A percentile compares a stretch with the other conserved stretches of the same genome.
Evolutionary conservation across 2,888 invertebrate species (phyloP).

Genomic region (Drosophila mimetica): DNA sequence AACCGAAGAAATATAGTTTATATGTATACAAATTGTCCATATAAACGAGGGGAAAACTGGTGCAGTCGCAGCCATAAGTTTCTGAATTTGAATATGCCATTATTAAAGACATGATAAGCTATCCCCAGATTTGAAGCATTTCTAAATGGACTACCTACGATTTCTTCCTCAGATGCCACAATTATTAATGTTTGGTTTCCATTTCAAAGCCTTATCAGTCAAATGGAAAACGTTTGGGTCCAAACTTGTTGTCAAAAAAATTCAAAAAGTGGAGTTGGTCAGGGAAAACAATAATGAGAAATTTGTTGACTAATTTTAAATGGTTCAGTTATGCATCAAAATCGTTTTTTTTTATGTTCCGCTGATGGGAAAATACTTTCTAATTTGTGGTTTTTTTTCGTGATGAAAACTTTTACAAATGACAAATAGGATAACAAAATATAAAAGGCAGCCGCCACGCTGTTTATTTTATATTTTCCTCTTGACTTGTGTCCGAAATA

Average conservation of each 20-base stretch:
- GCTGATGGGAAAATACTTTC: constrained; percentile 20
- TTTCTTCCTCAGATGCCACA: neutral
- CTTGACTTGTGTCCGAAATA: neutral
- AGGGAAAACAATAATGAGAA: constrained; percentile 60
- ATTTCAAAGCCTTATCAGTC: constrained; percentile 22
- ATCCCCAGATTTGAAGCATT: neutral
- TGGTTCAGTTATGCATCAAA: constrained; percentile 56
- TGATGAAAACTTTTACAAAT: constrained; percentile 11
- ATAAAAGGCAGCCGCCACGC: constrained; percentile 8
- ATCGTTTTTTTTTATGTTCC: constrained; percentile 15
- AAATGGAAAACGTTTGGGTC: constrained; percentile 26
- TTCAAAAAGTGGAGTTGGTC: too few relatives aligned
- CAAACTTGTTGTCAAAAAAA: constrained; percentile 3
- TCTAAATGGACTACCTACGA: constrained; percentile 18
- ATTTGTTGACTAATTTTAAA: constrained; percentile 69
- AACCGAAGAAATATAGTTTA: constrained; percentile 58
- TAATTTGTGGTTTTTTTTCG: constrained; percentile 7
- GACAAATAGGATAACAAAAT: constrained; percentile 30
- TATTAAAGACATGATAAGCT: constrained; percentile 8
- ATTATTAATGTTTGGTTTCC: constrained; percentile 34
- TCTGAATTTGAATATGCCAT: constrained; percentile 6
- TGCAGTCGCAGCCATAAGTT: constrained; percentile 14
- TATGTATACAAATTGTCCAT: constrained; percentile 32
- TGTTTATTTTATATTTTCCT: neutral
- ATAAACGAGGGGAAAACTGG: constrained; percentile 7